These are phyloP conservation scores for Merops nubicus DNA, from an alignment of 2,113 vertebrate species.

Conservation along the genomic window DNA sequence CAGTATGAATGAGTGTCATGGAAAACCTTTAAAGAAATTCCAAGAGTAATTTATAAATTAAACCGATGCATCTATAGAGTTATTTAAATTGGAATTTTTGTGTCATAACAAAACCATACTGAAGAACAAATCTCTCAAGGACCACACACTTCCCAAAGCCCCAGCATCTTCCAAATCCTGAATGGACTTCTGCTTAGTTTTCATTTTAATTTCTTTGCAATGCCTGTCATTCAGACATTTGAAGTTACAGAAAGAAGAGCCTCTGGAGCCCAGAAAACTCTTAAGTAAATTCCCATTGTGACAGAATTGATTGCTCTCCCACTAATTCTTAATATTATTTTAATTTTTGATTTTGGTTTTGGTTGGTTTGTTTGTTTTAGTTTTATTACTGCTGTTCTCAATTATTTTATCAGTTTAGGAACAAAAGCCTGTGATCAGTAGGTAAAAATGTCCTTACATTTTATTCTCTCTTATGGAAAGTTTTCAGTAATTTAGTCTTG, in stretches of 20 bases:
- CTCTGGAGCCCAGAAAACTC: not conserved
- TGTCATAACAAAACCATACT: not conserved
- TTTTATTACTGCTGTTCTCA: not conserved
- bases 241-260: not conserved
- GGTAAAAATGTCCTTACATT: not conserved
- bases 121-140: constrained; percentile 30
- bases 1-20: not conserved
- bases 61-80: not conserved
- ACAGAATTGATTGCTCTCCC: not conserved
- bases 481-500: not conserved
- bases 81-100: constrained; percentile 28
- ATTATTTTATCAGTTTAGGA: not conserved
- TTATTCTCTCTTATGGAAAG: not conserved
- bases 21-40: constrained; percentile 22
- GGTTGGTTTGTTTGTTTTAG: too few species aligned
- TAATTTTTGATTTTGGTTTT: not conserved
- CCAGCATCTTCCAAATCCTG: constrained; percentile 6
- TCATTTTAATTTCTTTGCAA: constrained; percentile 29
- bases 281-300: not conserved
- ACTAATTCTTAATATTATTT: not conserved
- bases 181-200: not conserved
- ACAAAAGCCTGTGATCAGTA: not conserved
- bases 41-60: not conserved
- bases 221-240: not conserved
- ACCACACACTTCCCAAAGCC: not conserved